phyloP scores from a whole-genome alignment of 64 coral and sea anemone species.

The Porites australiensis region DNA sequence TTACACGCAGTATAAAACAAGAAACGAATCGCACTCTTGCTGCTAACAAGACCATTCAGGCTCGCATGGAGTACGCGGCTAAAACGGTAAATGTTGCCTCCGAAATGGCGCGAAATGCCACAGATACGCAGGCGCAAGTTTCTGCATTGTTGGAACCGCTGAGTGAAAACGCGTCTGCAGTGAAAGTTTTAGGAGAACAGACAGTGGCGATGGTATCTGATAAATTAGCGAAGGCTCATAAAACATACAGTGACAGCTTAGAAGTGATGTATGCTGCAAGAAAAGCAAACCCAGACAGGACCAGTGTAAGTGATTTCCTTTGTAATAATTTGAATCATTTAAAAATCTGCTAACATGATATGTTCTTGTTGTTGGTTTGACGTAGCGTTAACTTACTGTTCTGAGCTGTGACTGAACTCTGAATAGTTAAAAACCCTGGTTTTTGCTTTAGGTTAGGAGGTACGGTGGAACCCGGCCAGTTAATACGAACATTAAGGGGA shows the following conservation, averaged over 20 bases:
- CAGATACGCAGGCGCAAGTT: slow-evolving; percentile 20
- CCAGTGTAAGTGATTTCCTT: slow-evolving; percentile 38
- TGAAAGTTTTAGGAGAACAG: slow-evolving; percentile 33
- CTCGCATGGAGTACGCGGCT: slow-evolving; percentile 36
- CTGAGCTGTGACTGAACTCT: no score
- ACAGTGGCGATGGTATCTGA: slow-evolving; percentile 25
- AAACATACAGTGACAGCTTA: slow-evolving; percentile 44
- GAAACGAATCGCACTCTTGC: slow-evolving; percentile 69
- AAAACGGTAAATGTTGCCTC: slow-evolving; percentile 27
- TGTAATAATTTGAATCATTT: no score
- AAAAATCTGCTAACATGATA: no score
- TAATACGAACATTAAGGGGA: no score
- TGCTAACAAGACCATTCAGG: slow-evolving; percentile 54
- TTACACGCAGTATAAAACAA: slow-evolving; percentile 13
- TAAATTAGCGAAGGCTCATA: slow-evolving; percentile 42
- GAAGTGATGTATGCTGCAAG: slow-evolving; percentile 25
- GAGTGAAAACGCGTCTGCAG: slow-evolving; percentile 46
- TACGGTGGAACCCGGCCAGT: no score
- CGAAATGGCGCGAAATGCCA: slow-evolving; percentile 25
- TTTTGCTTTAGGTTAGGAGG: no score
- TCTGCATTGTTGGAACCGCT: slow-evolving; percentile 12
- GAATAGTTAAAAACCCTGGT: no score
- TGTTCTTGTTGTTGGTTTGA: no score
- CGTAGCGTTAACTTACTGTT: no score
- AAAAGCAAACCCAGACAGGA: slow-evolving; percentile 58